These are phyloP conservation scores for Embidobia sp. DNA, from an alignment of 2,888 invertebrate species.

Conservation along the genomic window DNA sequence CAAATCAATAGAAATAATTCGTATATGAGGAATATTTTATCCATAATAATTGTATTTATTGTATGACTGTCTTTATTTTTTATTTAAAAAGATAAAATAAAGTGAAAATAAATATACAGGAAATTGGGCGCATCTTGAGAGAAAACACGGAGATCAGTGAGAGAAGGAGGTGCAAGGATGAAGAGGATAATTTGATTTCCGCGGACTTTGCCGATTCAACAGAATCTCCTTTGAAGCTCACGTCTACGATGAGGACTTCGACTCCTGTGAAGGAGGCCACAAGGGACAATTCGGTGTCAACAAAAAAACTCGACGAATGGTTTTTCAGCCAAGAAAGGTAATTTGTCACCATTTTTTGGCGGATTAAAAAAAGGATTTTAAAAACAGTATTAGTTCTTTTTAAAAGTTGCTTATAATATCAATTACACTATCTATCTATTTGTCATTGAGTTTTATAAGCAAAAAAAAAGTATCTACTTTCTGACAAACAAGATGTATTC, in stretches of 20 bases:
- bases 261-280: slow-evolving; percentile 66
- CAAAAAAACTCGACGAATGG: slow-evolving; percentile 69
- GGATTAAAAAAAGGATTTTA: no score
- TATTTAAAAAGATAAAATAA: slow-evolving; percentile 20
- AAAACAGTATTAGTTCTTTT: neutral
- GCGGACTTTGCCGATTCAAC: slow-evolving; percentile 56
- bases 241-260: slow-evolving; percentile 60
- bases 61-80: no score
- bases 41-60: no score
- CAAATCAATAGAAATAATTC: no score
- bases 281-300: slow-evolving; percentile 64
- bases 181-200: slow-evolving; percentile 65
- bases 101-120: slow-evolving; percentile 20
- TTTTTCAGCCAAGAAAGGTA: slow-evolving; percentile 49
- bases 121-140: slow-evolving; percentile 60
- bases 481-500: no score
- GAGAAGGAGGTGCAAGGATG: slow-evolving; percentile 31
- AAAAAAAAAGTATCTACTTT: no score
- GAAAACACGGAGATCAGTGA: slow-evolving; percentile 53
- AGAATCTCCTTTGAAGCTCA: slow-evolving; percentile 59
- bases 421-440: no score
- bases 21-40: no score
- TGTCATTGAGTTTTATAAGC: no score
- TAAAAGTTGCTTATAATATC: no score
- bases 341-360: slow-evolving; percentile 32